Conservation (phyloP, 2,888 invertebrate genomes). For the Aleiodes leptofemur region DNA sequence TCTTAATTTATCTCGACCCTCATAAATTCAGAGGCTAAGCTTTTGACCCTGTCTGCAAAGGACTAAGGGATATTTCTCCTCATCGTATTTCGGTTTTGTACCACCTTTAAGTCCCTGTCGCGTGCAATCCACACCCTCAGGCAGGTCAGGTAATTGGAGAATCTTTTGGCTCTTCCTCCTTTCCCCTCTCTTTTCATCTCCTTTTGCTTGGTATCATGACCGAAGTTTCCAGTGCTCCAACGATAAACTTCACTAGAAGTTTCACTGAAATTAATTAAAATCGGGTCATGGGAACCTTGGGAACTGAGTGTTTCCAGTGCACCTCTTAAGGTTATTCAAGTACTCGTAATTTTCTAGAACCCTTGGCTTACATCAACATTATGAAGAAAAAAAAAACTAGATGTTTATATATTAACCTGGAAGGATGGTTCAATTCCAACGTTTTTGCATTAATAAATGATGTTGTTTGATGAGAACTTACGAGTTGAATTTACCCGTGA, state of each 20-base stretch:
- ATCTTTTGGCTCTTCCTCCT: slow-evolving; percentile 34
- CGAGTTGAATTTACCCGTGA: too few species aligned
- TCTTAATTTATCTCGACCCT: slow-evolving; percentile 10
- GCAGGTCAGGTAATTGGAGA: slow-evolving; percentile 50
- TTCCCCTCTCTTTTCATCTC: slow-evolving; percentile 6
- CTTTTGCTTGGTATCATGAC: slow-evolving; percentile 35
- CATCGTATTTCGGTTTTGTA: slow-evolving; percentile 31
- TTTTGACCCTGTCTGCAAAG: slow-evolving; percentile 24
- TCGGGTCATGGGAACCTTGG: slow-evolving; percentile 52
- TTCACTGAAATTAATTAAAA: slow-evolving; percentile 63
- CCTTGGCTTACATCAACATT: background rate
- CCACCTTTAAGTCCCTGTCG: slow-evolving; percentile 33
- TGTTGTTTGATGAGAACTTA: too few species aligned
- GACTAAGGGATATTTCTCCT: slow-evolving; percentile 11
- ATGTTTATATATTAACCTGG: too few species aligned
- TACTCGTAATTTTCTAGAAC: slow-evolving; percentile 1
- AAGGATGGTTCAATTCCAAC: too few species aligned
- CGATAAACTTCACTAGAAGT: slow-evolving; percentile 57
- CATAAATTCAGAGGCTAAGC: background rate
- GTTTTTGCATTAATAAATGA: too few species aligned
- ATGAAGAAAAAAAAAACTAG: too few species aligned
- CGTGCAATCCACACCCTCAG: slow-evolving; percentile 43
- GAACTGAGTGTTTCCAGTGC: slow-evolving; percentile 33
- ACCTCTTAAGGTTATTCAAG: slow-evolving; percentile 16
- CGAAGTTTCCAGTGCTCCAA: slow-evolving; percentile 39